Evolutionary conservation across 30 jellyfish, hydroid and myxozoan species (phyloP).

Genomic region (Sanderia malayensis): DNA sequence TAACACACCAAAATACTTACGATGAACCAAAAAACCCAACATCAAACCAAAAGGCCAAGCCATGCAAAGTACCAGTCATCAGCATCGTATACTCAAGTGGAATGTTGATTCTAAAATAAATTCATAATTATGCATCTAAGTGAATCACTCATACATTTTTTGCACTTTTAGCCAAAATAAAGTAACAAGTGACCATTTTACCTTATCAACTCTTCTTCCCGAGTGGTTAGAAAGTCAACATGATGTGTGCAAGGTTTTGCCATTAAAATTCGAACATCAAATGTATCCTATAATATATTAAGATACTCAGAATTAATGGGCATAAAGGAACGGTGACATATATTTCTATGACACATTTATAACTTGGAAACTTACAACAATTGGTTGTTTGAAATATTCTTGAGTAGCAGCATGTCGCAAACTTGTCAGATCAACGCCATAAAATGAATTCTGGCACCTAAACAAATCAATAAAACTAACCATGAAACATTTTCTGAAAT

Average conservation of each 20-base stretch:
- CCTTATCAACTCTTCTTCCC: constrained; percentile 80
- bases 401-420: constrained; percentile 89
- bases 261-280: constrained; percentile 94
- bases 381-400: constrained; percentile 95
- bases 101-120: constrained; percentile 79
- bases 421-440: constrained; percentile 93
- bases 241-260: constrained; percentile 94
- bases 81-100: constrained; percentile 88
- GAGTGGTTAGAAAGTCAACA: constrained; percentile 69
- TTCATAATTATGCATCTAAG: too few relatives aligned
- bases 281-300: constrained; percentile 90
- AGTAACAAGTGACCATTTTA: constrained; percentile 8
- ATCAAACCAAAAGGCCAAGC: constrained; percentile 96
- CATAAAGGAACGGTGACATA: too few relatives aligned
- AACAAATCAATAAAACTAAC: too few relatives aligned
- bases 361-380: constrained; percentile 91
- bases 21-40: constrained; percentile 89
- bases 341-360: too few relatives aligned
- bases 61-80: constrained; percentile 95
- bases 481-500: too few relatives aligned
- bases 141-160: background rate
- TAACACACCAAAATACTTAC: constrained; percentile 79
- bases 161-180: background rate
- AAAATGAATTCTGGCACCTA: constrained; percentile 95
- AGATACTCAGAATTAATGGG: too few relatives aligned